Conservation (phyloP, 37 sponge, comb jelly and placozoan genomes). For the Ianthella basta region DNA sequence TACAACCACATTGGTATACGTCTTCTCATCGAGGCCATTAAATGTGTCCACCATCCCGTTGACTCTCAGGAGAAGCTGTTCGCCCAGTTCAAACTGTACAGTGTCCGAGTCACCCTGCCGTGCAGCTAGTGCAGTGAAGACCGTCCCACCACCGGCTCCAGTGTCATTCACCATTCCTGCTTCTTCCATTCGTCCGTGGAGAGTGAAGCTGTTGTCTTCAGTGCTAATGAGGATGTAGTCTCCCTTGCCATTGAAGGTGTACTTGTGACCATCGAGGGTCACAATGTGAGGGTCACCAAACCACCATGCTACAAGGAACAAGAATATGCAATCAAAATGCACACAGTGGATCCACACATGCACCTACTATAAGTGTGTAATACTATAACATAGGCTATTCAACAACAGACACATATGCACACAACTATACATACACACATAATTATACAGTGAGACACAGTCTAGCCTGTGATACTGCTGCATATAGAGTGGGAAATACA, state of each 20-base stretch:
- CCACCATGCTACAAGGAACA: conserved; percentile 38
- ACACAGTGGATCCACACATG: not conserved
- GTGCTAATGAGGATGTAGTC: conserved; percentile 67
- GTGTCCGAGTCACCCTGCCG: conserved; percentile 35
- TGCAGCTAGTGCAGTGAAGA: conserved; percentile 67
- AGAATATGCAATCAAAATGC: not conserved
- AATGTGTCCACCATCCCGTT: not conserved
- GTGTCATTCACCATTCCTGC: conserved; percentile 3
- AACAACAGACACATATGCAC: too few relatives aligned
- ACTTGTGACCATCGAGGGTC: conserved; percentile 65
- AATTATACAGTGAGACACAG: too few relatives aligned
- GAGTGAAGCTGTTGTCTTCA: conserved; percentile 47
- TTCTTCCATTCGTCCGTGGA: conserved; percentile 66
- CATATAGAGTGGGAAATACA: too few relatives aligned
- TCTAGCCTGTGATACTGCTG: too few relatives aligned
- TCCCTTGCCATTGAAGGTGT: conserved; percentile 79
- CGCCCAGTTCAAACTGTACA: conserved; percentile 27
- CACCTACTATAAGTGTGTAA: too few relatives aligned
- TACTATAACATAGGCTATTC: too few relatives aligned
- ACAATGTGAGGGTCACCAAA: conserved; percentile 77
- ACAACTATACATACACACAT: too few relatives aligned
- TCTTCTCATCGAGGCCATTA: not conserved
- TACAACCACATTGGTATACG: not conserved
- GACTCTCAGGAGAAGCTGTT: not conserved
- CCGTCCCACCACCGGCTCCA: conserved; percentile 34